phyloP scores from a whole-genome alignment of 2,797 vertebrate species.

The Spheniscus humboldti region DNA sequence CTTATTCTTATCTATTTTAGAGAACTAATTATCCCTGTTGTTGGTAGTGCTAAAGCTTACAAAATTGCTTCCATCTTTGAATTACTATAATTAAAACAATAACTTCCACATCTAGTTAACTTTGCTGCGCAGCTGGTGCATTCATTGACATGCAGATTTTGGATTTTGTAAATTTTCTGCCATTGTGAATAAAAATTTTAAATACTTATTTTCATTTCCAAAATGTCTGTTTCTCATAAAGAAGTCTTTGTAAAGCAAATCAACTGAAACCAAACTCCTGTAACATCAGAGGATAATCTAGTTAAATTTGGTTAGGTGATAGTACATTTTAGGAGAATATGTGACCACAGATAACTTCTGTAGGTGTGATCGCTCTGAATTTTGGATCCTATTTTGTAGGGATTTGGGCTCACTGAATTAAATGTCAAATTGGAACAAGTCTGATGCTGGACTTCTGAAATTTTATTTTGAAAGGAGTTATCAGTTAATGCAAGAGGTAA shows the following conservation, averaged over 20 bases:
- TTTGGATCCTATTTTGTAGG: background rate
- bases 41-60: slow-evolving; percentile 61
- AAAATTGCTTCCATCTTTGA: slow-evolving; percentile 73
- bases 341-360: background rate
- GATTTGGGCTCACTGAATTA: background rate
- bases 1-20: slow-evolving; percentile 68
- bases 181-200: slow-evolving; percentile 64
- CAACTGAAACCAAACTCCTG: slow-evolving; percentile 46
- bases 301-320: background rate
- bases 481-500: background rate
- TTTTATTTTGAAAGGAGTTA: background rate
- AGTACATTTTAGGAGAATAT: background rate
- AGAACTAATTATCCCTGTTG: slow-evolving; percentile 72
- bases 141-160: slow-evolving; percentile 73
- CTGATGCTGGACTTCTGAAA: background rate
- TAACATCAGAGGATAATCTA: background rate
- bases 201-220: slow-evolving; percentile 69
- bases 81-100: slow-evolving; percentile 80
- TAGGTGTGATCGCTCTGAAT: background rate
- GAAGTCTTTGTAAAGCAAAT: slow-evolving; percentile 54
- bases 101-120: slow-evolving; percentile 72
- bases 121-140: slow-evolving; percentile 72
- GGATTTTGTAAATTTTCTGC: slow-evolving; percentile 58
- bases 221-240: slow-evolving; percentile 60
- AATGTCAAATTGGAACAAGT: background rate